phyloP scores from a whole-genome alignment of 2,113 vertebrate species.

The Tupaia tana region DNA sequence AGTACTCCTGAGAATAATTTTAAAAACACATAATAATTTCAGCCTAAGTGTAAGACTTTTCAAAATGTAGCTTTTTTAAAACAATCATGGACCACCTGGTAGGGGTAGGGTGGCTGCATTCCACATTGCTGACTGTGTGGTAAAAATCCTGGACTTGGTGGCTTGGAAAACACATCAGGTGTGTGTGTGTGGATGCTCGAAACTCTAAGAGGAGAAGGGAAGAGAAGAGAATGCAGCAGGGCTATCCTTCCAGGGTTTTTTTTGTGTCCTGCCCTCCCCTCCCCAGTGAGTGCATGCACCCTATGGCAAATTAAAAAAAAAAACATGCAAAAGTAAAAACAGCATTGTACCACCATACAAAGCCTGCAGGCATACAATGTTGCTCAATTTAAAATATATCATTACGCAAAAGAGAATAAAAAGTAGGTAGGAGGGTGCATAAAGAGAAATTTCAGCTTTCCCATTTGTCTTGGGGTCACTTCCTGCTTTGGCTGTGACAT shows the following conservation, averaged over 20 bases:
- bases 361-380: not conserved
- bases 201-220: too few species aligned
- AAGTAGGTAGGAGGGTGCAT: rapidly evolving
- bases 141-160: too few species aligned
- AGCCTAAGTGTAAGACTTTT: not conserved
- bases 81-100: not conserved
- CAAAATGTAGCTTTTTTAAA: not conserved
- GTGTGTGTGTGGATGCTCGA: too few species aligned
- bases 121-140: too few species aligned
- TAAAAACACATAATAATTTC: not conserved
- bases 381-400: not conserved
- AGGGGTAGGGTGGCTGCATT: too few species aligned
- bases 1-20: not conserved
- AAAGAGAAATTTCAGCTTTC: not conserved
- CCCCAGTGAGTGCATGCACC: too few species aligned
- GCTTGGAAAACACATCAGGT: too few species aligned
- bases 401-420: not conserved
- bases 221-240: too few species aligned
- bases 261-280: too few species aligned
- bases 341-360: not conserved
- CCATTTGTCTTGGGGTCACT: not conserved
- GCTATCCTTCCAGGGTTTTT: too few species aligned
- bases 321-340: not conserved
- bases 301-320: not conserved
- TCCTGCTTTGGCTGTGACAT: rapidly evolving